phyloP scores from a whole-genome alignment of 1,140 invertebrate genomes.

The Eupeodes corollae region DNA sequence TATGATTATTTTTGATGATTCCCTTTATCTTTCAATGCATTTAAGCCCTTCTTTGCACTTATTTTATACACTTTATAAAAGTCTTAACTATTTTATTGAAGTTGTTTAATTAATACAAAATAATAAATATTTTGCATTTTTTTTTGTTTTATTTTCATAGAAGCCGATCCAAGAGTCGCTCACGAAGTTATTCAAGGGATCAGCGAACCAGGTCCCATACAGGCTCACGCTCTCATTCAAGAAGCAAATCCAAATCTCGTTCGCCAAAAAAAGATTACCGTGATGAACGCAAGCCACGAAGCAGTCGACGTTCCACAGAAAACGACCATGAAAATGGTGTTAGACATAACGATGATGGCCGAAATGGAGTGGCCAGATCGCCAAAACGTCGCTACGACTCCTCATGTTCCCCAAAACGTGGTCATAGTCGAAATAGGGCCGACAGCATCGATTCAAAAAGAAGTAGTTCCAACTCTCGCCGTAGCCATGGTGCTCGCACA shows the following conservation, averaged over 20 bases:
- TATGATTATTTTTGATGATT: too few species aligned
- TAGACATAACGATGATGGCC: not conserved
- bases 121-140: too few species aligned
- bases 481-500: too few species aligned
- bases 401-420: not conserved
- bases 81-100: too few species aligned
- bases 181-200: constrained; percentile 38
- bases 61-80: too few species aligned
- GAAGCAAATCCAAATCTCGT: constrained; percentile 27
- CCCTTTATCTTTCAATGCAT: too few species aligned
- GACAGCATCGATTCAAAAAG: not conserved
- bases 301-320: not conserved
- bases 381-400: constrained; percentile 1
- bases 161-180: constrained; percentile 41
- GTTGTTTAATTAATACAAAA: too few species aligned
- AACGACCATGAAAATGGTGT: not conserved
- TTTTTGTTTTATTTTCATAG: constrained; percentile 14
- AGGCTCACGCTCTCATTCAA: constrained; percentile 30
- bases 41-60: too few species aligned
- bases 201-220: constrained; percentile 34
- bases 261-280: constrained; percentile 3
- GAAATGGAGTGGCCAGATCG: not conserved
- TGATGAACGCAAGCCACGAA: not conserved
- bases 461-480: not conserved
- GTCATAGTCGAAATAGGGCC: not conserved